Base-by-base conservation (phyloP, 2,797 vertebrate species). In the Cheirogaleus major region DNA sequence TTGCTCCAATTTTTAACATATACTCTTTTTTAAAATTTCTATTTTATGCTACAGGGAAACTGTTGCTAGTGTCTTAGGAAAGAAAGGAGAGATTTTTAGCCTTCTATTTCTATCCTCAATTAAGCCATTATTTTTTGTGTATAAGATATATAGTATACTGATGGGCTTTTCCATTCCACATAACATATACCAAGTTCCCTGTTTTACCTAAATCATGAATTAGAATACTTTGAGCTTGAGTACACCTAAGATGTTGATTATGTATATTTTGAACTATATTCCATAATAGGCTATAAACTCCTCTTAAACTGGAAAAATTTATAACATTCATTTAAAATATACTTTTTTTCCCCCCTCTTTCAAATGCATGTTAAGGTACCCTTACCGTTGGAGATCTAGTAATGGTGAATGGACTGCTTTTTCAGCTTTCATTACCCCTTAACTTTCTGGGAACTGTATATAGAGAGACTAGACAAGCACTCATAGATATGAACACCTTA, bases 371-470 rank as follows among this genome's bases (percentile, higher is more conserved):
- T 98, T 98, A 97, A 99, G 99, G 99, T 92, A 99, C 98, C 55
- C 99, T 99, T 99, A 99, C 99, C 0, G 99, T 99, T 91, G 99
- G 99, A 97, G 99, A 99, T 98, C 98, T 99, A 96, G 99, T 99
- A 84, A 99, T 99, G 99, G 99, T 99, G 97, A 99, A 99, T 65
- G 99, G 99, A 90, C 99, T 99, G 92, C 99, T 99, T 93, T 99
- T 99, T 98, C 99, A 99, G 98, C 99, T 99, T 96, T 99, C 99
- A 50, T 98, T 99, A 50, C 99, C 99, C 30, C 99, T 99, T 35
- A 99, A 99, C 99, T 99, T 99, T 98, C 98, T 99, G 98, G 99
- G 99, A 91, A 99, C 99, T 1, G 99, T 99, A 30, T 99, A 99
- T 98, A 99, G 99, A 99, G 99, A 99, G 98, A 99, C 99, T 72